Evolutionary conservation across 2,113 vertebrate species (phyloP).

Genomic region (Zosterops lateralis): DNA sequence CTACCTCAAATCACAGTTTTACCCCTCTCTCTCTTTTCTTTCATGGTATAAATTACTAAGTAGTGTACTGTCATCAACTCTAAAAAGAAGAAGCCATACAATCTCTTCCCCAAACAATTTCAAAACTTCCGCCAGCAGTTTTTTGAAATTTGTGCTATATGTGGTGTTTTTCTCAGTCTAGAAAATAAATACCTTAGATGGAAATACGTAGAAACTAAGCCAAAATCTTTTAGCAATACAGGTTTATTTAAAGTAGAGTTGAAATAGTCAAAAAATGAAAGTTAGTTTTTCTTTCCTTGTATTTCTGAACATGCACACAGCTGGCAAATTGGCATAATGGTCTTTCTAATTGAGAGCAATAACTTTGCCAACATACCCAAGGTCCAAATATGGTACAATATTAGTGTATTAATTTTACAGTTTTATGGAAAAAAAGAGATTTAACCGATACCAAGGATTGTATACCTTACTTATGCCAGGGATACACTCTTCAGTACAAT

Average conservation of each 20-base stretch:
- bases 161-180: background rate
- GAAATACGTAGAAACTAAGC: background rate
- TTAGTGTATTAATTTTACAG: background rate
- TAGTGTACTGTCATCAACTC: background rate
- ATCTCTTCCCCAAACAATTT: background rate
- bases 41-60: background rate
- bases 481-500: background rate
- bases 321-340: background rate
- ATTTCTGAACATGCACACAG: background rate
- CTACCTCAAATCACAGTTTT: background rate
- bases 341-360: background rate
- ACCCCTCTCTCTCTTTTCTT: background rate
- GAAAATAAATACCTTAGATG: background rate
- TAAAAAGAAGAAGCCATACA: background rate
- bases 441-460: background rate
- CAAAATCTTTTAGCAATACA: background rate
- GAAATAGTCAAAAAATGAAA: background rate
- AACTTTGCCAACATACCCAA: background rate
- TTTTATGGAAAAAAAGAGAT: background rate
- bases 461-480: background rate
- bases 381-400: background rate
- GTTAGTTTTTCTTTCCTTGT: background rate
- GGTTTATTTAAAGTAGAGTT: background rate
- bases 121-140: background rate
- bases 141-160: background rate